Evolutionary conservation across 2,888 invertebrate genomes (phyloP).

Genomic region (Cabera pusaria): DNA sequence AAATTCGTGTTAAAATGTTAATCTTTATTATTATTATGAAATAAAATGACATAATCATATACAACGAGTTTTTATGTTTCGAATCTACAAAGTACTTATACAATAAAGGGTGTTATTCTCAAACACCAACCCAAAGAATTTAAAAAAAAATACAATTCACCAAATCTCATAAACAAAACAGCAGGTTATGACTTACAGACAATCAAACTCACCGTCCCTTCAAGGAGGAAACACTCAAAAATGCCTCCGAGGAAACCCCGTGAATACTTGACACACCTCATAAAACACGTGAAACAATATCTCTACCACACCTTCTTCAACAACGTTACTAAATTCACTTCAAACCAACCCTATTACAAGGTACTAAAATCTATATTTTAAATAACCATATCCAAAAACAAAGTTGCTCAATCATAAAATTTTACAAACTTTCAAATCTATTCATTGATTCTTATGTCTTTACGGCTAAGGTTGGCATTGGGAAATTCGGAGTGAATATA

Average conservation of each 20-base stretch:
- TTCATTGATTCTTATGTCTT: constrained; percentile 7
- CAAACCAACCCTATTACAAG: too few relatives aligned
- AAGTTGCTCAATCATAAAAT: background rate
- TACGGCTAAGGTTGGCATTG: constrained; percentile 30
- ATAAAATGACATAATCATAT: too few relatives aligned
- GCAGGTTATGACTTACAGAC: constrained; percentile 37
- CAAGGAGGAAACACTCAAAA: constrained; percentile 62
- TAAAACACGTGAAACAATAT: constrained; percentile 82
- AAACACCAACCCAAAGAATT: background rate
- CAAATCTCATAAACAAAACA: constrained; percentile 32
- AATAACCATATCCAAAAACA: background rate
- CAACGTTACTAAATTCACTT: too few relatives aligned
- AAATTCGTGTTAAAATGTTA: too few relatives aligned
- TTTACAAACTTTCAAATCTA: background rate
- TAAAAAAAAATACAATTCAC: constrained; percentile 20
- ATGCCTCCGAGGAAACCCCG: constrained; percentile 62
- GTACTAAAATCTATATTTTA: constrained; percentile 35
- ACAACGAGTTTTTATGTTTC: too few relatives aligned
- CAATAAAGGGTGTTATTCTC: too few relatives aligned
- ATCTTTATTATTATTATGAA: too few relatives aligned
- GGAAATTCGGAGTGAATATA: constrained; percentile 8
- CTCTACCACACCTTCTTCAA: constrained; percentile 39
- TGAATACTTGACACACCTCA: constrained; percentile 77
- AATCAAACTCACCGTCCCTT: constrained; percentile 32
- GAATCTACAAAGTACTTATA: too few relatives aligned